Evolutionary conservation across 2,797 vertebrate species (phyloP).

Genomic region (Sandelia bainsii): DNA sequence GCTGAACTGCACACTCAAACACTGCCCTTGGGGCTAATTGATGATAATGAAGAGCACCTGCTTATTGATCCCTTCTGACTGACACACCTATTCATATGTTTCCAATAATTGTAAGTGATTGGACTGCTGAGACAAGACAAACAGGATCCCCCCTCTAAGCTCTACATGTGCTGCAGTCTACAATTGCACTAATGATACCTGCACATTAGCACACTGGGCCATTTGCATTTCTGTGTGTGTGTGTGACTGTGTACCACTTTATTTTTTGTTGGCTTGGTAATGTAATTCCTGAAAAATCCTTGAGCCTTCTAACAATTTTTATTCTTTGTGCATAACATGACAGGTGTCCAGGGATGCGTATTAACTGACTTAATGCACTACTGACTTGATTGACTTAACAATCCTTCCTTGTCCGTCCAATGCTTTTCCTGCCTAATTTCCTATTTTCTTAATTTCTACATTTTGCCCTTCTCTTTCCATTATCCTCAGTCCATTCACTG

Average conservation of each 20-base stretch:
- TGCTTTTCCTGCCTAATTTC: constrained; percentile 5
- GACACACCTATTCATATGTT: constrained; percentile 59
- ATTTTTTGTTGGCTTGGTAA: constrained; percentile 38
- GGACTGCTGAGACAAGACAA: constrained; percentile 48
- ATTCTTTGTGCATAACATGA: constrained; percentile 40
- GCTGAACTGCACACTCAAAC: constrained; percentile 22
- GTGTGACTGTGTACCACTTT: background rate
- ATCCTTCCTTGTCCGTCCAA: constrained; percentile 7
- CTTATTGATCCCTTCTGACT: constrained; percentile 61
- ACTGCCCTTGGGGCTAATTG: constrained; percentile 53
- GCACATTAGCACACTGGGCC: background rate
- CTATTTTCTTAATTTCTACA: constrained; percentile 6
- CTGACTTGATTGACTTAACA: constrained; percentile 63
- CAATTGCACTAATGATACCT: background rate
- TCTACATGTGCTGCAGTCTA: constrained; percentile 4
- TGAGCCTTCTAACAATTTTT: constrained; percentile 54
- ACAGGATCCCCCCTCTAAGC: constrained; percentile 34
- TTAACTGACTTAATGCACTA: constrained; percentile 66
- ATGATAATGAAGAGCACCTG: constrained; percentile 56
- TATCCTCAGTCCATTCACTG: constrained; percentile 11
- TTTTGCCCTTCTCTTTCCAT: constrained; percentile 19
- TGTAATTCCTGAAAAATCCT: constrained; percentile 58
- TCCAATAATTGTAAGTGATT: constrained; percentile 62
- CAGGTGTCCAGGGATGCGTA: constrained; percentile 50
- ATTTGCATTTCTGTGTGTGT: background rate